phyloP scores from a whole-genome alignment of 2,797 vertebrate genomes.

The Sebastes itinus region DNA sequence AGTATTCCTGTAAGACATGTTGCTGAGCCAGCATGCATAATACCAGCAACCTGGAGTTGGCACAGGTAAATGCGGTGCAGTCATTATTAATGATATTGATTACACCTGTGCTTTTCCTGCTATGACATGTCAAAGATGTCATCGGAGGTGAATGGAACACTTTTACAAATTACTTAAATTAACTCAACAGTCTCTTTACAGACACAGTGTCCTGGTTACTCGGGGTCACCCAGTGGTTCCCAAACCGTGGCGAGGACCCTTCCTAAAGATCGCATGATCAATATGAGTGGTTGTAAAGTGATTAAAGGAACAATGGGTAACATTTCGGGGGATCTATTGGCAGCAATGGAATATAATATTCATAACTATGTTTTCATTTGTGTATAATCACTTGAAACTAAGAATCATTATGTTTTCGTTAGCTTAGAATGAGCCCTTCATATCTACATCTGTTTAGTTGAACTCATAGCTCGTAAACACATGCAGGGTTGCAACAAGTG shows the following conservation, averaged over 20 bases:
- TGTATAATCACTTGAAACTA: no score
- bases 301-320: neutral
- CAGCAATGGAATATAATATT: no score
- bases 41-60: neutral
- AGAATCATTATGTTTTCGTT: no score
- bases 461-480: neutral
- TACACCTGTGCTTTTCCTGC: neutral
- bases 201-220: neutral
- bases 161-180: neutral
- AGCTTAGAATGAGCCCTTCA: no score
- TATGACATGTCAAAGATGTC: neutral
- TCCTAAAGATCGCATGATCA: neutral
- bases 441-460: neutral
- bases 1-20: neutral
- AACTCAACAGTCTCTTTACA: neutral
- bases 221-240: no score
- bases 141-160: neutral
- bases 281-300: neutral
- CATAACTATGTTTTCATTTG: no score
- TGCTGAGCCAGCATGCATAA: neutral
- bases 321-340: neutral
- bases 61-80: neutral
- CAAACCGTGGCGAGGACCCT: neutral
- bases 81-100: conserved; percentile 1
- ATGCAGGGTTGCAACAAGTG: neutral